These are phyloP conservation scores for Laothoe populi DNA, from an alignment of 2,888 invertebrate genomes.

Conservation along the genomic window DNA sequence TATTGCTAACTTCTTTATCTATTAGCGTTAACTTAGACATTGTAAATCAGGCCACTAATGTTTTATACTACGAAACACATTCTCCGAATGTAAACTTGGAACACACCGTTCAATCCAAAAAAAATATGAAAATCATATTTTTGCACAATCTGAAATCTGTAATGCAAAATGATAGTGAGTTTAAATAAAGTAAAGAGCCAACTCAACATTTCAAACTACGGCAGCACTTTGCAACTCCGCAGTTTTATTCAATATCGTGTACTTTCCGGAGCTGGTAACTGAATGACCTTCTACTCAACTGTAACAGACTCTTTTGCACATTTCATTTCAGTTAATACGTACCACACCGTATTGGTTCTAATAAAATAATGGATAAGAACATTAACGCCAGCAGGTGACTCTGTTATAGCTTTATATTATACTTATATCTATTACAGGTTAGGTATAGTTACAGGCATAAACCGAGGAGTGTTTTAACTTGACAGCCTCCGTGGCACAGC, in stretches of 20 bases:
- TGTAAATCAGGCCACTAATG: no score
- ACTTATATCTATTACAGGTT: no score
- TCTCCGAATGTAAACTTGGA: neutral
- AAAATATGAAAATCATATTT: neutral
- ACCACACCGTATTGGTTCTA: neutral
- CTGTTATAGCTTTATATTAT: no score
- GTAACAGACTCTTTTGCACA: constrained; percentile 24
- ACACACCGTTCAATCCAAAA: neutral
- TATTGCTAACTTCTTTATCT: no score
- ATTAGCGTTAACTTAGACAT: no score
- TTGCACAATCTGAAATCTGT: neutral
- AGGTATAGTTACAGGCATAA: no score
- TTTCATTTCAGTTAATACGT: constrained; percentile 11
- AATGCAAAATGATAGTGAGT: constrained; percentile 3
- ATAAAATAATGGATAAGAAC: no score
- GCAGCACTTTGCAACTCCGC: constrained; percentile 33
- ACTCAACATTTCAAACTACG: constrained; percentile 25
- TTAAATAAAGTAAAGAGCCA: constrained; percentile 23
- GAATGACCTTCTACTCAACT: constrained; percentile 31
- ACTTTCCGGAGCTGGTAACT: constrained; percentile 37
- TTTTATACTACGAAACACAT: neutral
- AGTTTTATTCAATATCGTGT: constrained; percentile 41
- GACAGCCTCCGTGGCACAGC: no score
- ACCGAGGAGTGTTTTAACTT: no score
- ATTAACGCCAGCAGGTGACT: no score